Conservation (phyloP, 37 sponge, comb jelly and placozoan genomes). For the Ianthella basta region DNA sequence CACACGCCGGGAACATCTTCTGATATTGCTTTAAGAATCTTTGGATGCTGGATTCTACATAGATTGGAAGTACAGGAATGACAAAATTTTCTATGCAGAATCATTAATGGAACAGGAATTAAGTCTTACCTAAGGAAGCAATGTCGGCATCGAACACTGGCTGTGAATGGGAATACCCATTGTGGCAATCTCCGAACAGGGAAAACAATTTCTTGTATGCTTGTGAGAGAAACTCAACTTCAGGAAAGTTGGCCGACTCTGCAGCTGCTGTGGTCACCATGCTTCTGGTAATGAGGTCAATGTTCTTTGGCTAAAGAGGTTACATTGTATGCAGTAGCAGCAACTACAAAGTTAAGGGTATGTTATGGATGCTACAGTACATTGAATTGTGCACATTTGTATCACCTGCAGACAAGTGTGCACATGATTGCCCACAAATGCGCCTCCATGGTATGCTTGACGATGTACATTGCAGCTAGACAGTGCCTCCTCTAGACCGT, state of each 20-base stretch:
- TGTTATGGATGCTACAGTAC: neutral
- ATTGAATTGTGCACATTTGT: neutral
- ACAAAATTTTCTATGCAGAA: neutral
- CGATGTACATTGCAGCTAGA: slow-evolving; percentile 20
- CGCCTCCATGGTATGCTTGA: slow-evolving; percentile 43
- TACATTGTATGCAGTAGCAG: neutral
- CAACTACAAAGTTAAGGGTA: neutral
- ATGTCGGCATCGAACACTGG: neutral
- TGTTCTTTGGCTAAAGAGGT: slow-evolving; percentile 24
- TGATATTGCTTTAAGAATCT: slow-evolving; percentile 34
- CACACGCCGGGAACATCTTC: slow-evolving; percentile 11
- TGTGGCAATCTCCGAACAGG: slow-evolving; percentile 42
- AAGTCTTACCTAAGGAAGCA: slow-evolving; percentile 9
- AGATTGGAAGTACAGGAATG: neutral
- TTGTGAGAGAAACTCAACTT: neutral
- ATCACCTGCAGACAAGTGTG: slow-evolving; percentile 40
- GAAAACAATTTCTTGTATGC: neutral
- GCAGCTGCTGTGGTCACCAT: neutral
- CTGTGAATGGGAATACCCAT: neutral
- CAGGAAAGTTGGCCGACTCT: neutral
- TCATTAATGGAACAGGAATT: neutral
- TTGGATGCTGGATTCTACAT: slow-evolving; percentile 16
- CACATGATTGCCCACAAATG: slow-evolving; percentile 61
- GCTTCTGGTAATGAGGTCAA: neutral
- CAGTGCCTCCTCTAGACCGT: slow-evolving; percentile 35